Percentiles rank a stretch among this genome's conserved stretches.
Conservation (phyloP, 2,797 vertebrate genomes). For the Pangasius macronema region DNA sequence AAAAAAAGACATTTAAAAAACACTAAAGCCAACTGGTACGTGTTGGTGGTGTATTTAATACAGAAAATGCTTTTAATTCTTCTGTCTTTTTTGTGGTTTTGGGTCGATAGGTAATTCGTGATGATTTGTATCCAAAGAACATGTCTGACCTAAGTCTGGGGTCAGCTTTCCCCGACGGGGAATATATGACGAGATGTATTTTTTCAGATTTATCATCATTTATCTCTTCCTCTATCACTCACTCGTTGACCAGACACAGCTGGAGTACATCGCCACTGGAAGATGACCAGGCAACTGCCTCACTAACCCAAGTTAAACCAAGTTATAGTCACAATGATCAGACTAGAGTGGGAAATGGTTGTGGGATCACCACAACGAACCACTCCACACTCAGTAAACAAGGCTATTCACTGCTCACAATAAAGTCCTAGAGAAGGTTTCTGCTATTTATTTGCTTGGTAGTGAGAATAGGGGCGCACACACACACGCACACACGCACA, state of each 20-base stretch:
- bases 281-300: not conserved
- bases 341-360: not conserved
- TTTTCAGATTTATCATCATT: too few relatives aligned
- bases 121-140: not conserved
- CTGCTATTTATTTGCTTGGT: conserved; percentile 7
- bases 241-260: not conserved
- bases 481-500: conserved; percentile 5
- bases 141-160: too few relatives aligned
- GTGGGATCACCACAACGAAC: not conserved
- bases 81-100: not conserved
- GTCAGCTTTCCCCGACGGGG: not conserved
- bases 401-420: not conserved
- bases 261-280: not conserved
- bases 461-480: not conserved
- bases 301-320: not conserved
- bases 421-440: not conserved
- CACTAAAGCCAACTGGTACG: not conserved
- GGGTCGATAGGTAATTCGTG: too few relatives aligned
- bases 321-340: not conserved
- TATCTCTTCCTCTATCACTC: too few relatives aligned
- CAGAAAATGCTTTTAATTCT: not conserved
- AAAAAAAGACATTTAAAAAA: not conserved
- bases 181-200: too few relatives aligned
- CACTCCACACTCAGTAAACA: not conserved
- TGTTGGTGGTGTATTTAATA: not conserved